phyloP scores from a whole-genome alignment of 2,797 vertebrate species.

The Sylvilagus floridanus region DNA sequence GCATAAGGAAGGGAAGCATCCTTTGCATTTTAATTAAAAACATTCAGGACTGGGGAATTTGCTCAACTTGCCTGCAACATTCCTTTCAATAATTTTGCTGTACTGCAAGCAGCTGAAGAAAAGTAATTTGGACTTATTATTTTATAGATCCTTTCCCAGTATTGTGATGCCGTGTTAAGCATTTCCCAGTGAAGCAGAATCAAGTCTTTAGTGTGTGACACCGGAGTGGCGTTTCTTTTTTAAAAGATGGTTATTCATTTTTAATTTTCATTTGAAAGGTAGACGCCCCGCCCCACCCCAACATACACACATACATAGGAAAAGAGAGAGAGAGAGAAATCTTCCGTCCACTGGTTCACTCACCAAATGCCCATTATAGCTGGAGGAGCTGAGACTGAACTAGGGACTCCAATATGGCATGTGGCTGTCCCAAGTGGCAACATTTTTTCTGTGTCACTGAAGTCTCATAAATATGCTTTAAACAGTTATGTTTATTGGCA shows the following conservation, averaged over 20 bases:
- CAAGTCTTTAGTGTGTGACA: neutral
- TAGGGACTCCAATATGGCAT: too few relatives aligned
- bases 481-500: neutral
- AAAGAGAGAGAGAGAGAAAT: too few relatives aligned
- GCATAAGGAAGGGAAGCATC: conserved; percentile 17
- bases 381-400: too few relatives aligned
- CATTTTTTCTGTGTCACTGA: neutral
- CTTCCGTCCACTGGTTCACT: too few relatives aligned
- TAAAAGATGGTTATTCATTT: too few relatives aligned
- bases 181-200: neutral
- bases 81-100: conserved; percentile 47
- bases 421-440: neutral
- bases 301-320: too few relatives aligned
- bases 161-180: neutral
- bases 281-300: too few relatives aligned
- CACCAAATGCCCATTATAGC: too few relatives aligned
- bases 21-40: conserved; percentile 50
- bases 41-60: conserved; percentile 8
- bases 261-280: too few relatives aligned
- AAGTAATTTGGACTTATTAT: neutral
- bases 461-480: neutral
- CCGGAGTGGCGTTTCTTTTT: too few relatives aligned
- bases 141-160: neutral
- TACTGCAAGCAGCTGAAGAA: conserved; percentile 42
- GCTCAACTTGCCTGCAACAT: conserved; percentile 38